These are phyloP conservation scores for Pentamera pediparva DNA, from an alignment of 53 echinoderm and acorn worm species.

Conservation along the genomic window DNA sequence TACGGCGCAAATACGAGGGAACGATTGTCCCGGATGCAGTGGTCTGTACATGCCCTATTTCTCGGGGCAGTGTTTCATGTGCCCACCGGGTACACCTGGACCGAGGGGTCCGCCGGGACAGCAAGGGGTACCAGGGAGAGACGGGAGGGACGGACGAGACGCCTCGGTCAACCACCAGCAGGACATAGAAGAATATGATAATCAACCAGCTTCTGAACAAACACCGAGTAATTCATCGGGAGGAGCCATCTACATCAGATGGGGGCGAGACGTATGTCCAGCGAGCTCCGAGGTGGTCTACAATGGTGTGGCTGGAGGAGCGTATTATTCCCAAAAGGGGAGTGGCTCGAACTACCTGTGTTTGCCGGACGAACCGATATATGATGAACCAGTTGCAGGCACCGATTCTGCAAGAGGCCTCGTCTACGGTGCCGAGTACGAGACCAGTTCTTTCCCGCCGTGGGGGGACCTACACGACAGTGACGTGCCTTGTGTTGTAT, in stretches of 20 bases:
- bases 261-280: slow-evolving; percentile 13
- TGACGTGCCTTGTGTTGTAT: slow-evolving; percentile 40
- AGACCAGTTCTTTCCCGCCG: slow-evolving; percentile 12
- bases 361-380: slow-evolving; percentile 36
- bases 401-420: background rate
- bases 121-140: background rate
- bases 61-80: slow-evolving; percentile 12
- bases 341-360: slow-evolving; percentile 29
- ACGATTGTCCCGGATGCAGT: no score
- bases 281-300: slow-evolving; percentile 2
- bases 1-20: no score
- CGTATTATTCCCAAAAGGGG: slow-evolving; percentile 29
- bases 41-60: background rate
- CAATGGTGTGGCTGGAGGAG: slow-evolving; percentile 28
- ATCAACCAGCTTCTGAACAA: background rate
- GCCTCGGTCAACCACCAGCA: background rate
- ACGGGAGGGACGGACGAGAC: slow-evolving; percentile 24
- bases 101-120: slow-evolving; percentile 3
- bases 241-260: slow-evolving; percentile 16
- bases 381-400: slow-evolving; percentile 8
- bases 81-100: slow-evolving; percentile 13
- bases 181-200: background rate
- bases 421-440: slow-evolving; percentile 33
- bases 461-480: slow-evolving; percentile 9
- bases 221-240: background rate